A percentile compares a stretch with the other conserved stretches of the same genome.
Evolutionary conservation across 1,140 invertebrate genomes (phyloP).

Genomic region (Lepidostoma basale): DNA sequence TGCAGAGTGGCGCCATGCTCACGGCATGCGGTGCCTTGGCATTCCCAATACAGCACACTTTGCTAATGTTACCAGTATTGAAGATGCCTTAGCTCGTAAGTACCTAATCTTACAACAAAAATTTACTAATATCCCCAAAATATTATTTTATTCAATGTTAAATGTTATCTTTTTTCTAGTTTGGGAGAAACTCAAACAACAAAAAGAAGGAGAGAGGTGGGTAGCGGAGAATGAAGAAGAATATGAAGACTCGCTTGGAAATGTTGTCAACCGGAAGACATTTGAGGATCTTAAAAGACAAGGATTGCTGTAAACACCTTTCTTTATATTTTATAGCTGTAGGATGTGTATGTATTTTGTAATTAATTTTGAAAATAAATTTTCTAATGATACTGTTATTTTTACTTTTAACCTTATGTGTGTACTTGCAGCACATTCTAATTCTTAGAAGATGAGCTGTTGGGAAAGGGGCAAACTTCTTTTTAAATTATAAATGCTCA

Average conservation of each 20-base stretch:
- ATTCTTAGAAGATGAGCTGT: no score
- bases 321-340: no score
- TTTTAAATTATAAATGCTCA: no score
- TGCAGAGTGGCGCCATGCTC: slow-evolving; percentile 99
- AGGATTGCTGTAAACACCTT: slow-evolving; percentile 72
- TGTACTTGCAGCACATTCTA: no score
- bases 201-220: slow-evolving; percentile 95
- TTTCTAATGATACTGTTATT: no score
- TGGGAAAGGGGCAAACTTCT: no score
- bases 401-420: no score
- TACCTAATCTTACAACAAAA: background rate
- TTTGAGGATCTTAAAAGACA: slow-evolving; percentile 98
- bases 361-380: no score
- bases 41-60: slow-evolving; percentile 99
- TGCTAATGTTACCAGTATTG: slow-evolving; percentile 98
- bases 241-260: slow-evolving; percentile 97
- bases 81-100: slow-evolving; percentile 92
- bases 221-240: slow-evolving; percentile 97
- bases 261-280: slow-evolving; percentile 98
- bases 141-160: slow-evolving; percentile 26
- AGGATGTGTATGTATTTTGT: no score
- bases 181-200: slow-evolving; percentile 96
- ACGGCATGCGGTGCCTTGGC: slow-evolving; percentile 98
- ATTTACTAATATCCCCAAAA: no score
- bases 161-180: slow-evolving; percentile 63